These are phyloP conservation scores for Boloria euphrosyne DNA, from an alignment of 2,888 invertebrate genomes.

Conservation along the genomic window DNA sequence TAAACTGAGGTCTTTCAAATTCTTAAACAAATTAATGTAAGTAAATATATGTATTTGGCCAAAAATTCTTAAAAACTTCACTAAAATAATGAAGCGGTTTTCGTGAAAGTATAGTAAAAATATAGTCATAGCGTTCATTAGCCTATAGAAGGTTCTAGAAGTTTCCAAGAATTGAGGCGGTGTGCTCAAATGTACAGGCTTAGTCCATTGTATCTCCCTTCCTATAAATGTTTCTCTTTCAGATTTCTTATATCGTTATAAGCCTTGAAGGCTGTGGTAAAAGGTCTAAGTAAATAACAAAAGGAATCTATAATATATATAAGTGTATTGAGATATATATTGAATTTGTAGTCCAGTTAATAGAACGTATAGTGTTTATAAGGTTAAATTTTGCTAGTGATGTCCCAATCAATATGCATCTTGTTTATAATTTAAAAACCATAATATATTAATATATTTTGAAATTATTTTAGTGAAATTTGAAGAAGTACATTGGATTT, in stretches of 20 bases:
- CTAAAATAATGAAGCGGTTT: conserved; percentile 15
- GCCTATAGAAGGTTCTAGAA: not conserved
- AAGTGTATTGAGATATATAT: conserved; percentile 35
- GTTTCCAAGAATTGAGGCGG: conserved; percentile 42
- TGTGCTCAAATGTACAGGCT: conserved; percentile 76
- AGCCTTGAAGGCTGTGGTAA: conserved; percentile 74
- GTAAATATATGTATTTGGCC: not conserved
- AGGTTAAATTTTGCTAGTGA: conserved; percentile 18
- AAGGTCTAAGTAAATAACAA: conserved; percentile 49
- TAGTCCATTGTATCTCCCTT: conserved; percentile 56
- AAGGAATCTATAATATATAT: conserved; percentile 38
- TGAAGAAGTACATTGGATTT: too few species aligned
- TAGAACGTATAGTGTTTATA: conserved; percentile 21
- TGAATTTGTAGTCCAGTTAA: conserved; percentile 26
- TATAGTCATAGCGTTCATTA: not conserved
- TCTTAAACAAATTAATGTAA: too few species aligned
- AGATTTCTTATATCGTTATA: conserved; percentile 40
- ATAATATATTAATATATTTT: too few species aligned
- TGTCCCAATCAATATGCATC: not conserved
- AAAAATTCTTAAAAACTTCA: conserved; percentile 6
- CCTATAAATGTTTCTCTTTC: conserved; percentile 53
- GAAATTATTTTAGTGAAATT: too few species aligned
- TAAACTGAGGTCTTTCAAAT: too few species aligned
- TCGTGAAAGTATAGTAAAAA: not conserved
- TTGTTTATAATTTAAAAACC: not conserved